Conservation (phyloP, 1,140 invertebrate species). For the Lepidotrigona ventralis region DNA sequence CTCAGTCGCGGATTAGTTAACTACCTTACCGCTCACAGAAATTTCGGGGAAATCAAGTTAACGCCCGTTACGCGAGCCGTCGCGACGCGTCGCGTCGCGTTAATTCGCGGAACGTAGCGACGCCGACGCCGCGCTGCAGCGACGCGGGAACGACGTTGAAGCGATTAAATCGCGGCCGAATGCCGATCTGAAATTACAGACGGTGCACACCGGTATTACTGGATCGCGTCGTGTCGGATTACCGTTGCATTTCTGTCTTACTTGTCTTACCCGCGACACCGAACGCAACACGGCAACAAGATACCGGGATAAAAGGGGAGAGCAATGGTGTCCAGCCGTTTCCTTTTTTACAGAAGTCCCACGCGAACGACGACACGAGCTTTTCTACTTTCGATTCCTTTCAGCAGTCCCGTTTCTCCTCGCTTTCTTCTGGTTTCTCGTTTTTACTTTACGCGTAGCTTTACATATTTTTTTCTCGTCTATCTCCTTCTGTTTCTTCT, state of each 20-base stretch:
- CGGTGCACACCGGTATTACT: slow-evolving; percentile 68
- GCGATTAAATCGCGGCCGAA: slow-evolving; percentile 73
- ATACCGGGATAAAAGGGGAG: slow-evolving; percentile 48
- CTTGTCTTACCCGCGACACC: slow-evolving; percentile 67
- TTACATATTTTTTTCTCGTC: too few species aligned
- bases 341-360: slow-evolving; percentile 40
- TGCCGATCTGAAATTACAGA: slow-evolving; percentile 77
- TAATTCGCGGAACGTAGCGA: slow-evolving; percentile 22
- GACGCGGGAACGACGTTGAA: slow-evolving; percentile 52
- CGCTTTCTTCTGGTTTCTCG: background rate
- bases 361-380: background rate
- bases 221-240: slow-evolving; percentile 72
- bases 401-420: too few species aligned
- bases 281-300: slow-evolving; percentile 66
- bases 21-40: background rate
- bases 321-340: background rate
- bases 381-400: background rate
- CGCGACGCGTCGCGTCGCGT: slow-evolving; percentile 23
- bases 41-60: slow-evolving; percentile 49
- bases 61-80: slow-evolving; percentile 15
- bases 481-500: too few species aligned
- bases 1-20: slow-evolving; percentile 10
- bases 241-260: slow-evolving; percentile 70
- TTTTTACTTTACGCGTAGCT: too few species aligned
- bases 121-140: background rate